Conservation (phyloP, 2,888 invertebrate genomes). For the Trichogramma evanescens region DNA sequence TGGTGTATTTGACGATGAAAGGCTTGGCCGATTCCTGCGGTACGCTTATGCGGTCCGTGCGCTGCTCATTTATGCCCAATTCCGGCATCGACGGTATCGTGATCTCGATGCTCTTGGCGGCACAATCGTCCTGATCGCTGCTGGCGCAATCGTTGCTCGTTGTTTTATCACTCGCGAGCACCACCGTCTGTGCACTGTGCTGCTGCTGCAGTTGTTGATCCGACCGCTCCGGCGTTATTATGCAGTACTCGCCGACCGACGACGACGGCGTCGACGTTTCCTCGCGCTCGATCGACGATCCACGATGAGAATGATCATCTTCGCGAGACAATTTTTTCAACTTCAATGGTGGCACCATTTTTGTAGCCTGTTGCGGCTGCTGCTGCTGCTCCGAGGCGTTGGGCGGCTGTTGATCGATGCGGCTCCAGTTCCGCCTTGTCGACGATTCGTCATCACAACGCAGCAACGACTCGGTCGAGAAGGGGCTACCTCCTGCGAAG, state of each 20-base stretch:
- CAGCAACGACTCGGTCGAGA: too few relatives aligned
- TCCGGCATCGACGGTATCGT: constrained; percentile 26
- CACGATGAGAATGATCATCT: constrained; percentile 5
- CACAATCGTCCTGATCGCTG: background rate
- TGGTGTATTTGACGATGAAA: constrained; percentile 14
- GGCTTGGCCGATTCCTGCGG: constrained; percentile 9
- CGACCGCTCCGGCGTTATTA: background rate
- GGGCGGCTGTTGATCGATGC: too few relatives aligned
- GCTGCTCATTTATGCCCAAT: constrained; percentile 24
- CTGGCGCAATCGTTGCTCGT: background rate
- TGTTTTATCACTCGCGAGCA: background rate
- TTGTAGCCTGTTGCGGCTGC: constrained; percentile 9
- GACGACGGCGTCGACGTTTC: background rate
- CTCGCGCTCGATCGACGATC: background rate
- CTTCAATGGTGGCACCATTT: constrained; percentile 37
- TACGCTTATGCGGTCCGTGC: constrained; percentile 16
- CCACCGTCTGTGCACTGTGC: background rate
- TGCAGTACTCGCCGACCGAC: background rate
- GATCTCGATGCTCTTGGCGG: constrained; percentile 23
- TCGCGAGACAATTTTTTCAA: constrained; percentile 33
- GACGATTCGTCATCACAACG: background rate
- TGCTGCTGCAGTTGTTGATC: background rate
- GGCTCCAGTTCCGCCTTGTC: background rate
- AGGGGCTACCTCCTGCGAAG: too few relatives aligned
- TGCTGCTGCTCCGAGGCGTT: too few relatives aligned